phyloP scores from a whole-genome alignment of 2,888 invertebrate genomes.

The Eutolmus rufibarbis region DNA sequence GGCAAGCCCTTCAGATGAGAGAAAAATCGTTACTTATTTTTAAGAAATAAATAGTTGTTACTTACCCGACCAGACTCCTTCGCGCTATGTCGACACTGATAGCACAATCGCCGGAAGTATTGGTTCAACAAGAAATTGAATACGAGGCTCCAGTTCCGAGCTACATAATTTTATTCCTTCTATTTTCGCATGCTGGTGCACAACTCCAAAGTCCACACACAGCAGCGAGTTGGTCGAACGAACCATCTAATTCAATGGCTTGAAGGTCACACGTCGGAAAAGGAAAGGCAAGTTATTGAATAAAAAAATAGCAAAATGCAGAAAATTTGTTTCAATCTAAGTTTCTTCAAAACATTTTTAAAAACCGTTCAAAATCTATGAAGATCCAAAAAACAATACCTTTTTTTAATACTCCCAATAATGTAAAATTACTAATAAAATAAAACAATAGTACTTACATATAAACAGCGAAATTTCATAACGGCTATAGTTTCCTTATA shows the following conservation, averaged over 20 bases:
- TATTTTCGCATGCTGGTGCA: slow-evolving; percentile 82
- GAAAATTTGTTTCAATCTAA: too few species aligned
- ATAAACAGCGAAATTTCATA: too few species aligned
- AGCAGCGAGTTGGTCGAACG: slow-evolving; percentile 87
- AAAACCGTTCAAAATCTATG: too few species aligned
- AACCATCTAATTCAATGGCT: slow-evolving; percentile 88
- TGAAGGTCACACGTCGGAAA: slow-evolving; percentile 82
- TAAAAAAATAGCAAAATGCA: too few species aligned
- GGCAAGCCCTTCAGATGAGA: slow-evolving; percentile 72
- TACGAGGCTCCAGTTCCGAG: slow-evolving; percentile 80
- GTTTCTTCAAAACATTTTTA: too few species aligned
- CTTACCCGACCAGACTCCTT: slow-evolving; percentile 64
- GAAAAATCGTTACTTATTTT: not conserved
- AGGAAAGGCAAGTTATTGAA: slow-evolving; percentile 66
- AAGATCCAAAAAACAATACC: too few species aligned
- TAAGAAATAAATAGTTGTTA: not conserved
- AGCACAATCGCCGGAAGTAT: slow-evolving; percentile 77
- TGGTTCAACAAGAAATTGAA: slow-evolving; percentile 77
- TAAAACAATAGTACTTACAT: too few species aligned
- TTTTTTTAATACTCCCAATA: too few species aligned
- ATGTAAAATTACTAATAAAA: too few species aligned
- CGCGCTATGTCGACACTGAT: slow-evolving; percentile 85
- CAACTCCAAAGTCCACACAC: slow-evolving; percentile 89
- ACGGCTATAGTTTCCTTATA: too few species aligned
- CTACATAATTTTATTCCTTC: slow-evolving; percentile 81